phyloP scores from a whole-genome alignment of 2,888 invertebrate genomes.

The Sarcophaga subvicina region DNA sequence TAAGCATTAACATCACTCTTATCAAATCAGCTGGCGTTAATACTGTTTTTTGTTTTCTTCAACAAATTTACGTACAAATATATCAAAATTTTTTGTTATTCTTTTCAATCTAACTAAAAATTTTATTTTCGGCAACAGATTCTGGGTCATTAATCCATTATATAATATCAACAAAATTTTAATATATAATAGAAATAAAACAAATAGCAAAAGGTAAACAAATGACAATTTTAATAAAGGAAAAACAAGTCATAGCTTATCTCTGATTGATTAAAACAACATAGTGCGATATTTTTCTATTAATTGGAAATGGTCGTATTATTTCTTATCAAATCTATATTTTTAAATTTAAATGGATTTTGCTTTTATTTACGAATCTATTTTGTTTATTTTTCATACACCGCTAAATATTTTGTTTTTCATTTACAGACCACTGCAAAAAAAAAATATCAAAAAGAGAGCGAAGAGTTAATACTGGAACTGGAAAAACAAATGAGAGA shows the following conservation, averaged over 20 bases:
- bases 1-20: background rate
- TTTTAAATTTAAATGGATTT: background rate
- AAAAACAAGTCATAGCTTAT: background rate
- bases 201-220: background rate
- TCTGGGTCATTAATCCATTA: background rate
- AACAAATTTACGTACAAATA: background rate
- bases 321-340: background rate
- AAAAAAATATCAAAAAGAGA: background rate
- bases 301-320: background rate
- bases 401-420: background rate
- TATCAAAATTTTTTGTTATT: background rate
- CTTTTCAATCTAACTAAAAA: too few species aligned
- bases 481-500: background rate
- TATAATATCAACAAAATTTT: background rate
- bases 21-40: background rate
- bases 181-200: background rate
- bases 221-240: background rate
- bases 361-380: too few species aligned
- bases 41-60: background rate
- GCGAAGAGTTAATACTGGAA: too few species aligned
- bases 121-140: background rate
- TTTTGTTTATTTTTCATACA: constrained; percentile 5
- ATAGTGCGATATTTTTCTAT: background rate
- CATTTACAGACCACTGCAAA: background rate
- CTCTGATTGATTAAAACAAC: background rate